Evolutionary conservation across 1,140 invertebrate genomes (phyloP).

Genomic region (Tetramorium parvispinum): DNA sequence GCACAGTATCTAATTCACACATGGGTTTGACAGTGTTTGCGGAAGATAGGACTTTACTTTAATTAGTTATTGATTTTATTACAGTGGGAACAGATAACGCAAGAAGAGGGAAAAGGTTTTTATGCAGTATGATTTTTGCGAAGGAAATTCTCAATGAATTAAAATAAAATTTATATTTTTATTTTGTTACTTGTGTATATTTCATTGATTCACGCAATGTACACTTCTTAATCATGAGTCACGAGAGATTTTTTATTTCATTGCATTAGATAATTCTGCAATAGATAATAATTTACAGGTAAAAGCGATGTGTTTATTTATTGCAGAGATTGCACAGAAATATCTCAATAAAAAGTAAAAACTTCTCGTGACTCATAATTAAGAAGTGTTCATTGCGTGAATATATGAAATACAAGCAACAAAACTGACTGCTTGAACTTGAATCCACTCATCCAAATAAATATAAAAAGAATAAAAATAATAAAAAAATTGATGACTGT

Average conservation of each 20-base stretch:
- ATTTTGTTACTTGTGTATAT: too few relatives aligned
- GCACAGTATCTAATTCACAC: conserved; percentile 79
- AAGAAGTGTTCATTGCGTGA: background rate
- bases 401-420: background rate
- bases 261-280: too few relatives aligned
- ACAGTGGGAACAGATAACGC: background rate
- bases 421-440: background rate
- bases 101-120: background rate
- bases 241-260: too few relatives aligned
- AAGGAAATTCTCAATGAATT: background rate
- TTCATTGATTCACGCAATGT: too few relatives aligned
- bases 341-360: background rate
- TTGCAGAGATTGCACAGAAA: background rate
- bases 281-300: background rate
- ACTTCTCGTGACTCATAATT: background rate
- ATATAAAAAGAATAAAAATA: background rate
- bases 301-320: background rate
- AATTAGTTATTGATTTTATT: conserved; percentile 44
- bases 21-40: conserved; percentile 79
- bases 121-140: background rate
- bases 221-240: too few relatives aligned
- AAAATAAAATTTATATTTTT: background rate
- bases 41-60: conserved; percentile 53
- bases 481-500: background rate
- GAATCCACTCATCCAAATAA: background rate